Conservation (phyloP, 2,113 vertebrate species). For the Pachycephala philippinensis region DNA sequence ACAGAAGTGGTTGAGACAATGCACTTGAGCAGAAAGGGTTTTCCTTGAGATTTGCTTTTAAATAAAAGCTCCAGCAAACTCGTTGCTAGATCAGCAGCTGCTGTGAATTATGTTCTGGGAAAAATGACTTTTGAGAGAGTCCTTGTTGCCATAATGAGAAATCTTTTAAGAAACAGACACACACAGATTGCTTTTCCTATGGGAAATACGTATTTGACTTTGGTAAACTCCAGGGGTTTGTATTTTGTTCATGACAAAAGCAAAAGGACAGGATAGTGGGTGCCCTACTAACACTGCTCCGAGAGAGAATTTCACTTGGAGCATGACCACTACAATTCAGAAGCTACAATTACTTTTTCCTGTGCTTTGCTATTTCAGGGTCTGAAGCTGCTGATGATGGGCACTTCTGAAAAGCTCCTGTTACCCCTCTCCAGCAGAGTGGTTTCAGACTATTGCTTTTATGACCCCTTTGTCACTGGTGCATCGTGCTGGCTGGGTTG, state of each 20-base stretch:
- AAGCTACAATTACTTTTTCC: background rate
- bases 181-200: accelerated
- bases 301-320: background rate
- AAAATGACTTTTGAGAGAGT: background rate
- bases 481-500: background rate
- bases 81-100: background rate
- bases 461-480: background rate
- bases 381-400: background rate
- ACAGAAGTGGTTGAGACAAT: background rate
- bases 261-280: background rate
- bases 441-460: background rate
- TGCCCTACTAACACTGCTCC: background rate
- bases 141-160: background rate
- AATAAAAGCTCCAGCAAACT: background rate
- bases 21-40: background rate
- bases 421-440: background rate
- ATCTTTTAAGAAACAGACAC: background rate
- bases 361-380: background rate
- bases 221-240: background rate
- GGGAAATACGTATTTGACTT: background rate
- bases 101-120: background rate
- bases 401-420: background rate
- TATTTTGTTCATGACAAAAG: background rate
- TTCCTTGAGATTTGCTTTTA: background rate
- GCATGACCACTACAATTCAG: background rate